phyloP scores from a whole-genome alignment of 2,888 invertebrate genomes.

The Andrena marginata region DNA sequence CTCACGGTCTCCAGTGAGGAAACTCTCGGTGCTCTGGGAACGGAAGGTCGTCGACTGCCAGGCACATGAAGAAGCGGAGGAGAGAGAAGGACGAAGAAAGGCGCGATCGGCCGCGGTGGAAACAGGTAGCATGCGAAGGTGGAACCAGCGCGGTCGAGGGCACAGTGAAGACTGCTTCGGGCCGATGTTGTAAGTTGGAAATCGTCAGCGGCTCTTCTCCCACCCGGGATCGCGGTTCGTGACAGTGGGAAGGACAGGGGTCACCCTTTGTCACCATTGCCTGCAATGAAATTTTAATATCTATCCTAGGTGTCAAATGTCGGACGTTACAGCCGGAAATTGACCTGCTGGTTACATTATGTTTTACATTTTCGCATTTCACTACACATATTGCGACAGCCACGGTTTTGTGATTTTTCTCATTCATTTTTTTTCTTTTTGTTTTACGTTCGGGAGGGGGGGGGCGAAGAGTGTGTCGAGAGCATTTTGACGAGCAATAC shows the following conservation, averaged over 20 bases:
- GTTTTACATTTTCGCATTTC: background rate
- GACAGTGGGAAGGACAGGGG: constrained; percentile 13
- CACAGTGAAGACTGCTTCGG: constrained; percentile 35
- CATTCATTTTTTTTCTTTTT: no score
- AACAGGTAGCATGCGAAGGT: constrained; percentile 10
- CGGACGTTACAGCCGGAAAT: background rate
- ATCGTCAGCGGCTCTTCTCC: constrained; percentile 41
- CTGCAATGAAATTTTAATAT: constrained; percentile 10
- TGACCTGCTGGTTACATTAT: background rate
- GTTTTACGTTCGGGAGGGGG: no score
- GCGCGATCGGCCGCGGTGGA: no score
- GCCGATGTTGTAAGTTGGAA: constrained; percentile 19
- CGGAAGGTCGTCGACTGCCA: background rate
- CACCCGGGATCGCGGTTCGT: constrained; percentile 28
- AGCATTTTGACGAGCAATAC: no score
- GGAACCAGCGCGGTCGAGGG: constrained; percentile 26
- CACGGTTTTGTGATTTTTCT: no score
- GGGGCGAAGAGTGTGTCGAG: no score
- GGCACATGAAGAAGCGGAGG: background rate
- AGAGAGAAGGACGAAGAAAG: background rate
- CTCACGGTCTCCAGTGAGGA: constrained; percentile 9
- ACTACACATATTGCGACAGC: background rate
- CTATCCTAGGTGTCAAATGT: constrained; percentile 8
- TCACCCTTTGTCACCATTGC: background rate
- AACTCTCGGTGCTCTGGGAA: background rate